These are phyloP conservation scores for Stramonita haemastoma DNA, from an alignment of 2,888 invertebrate genomes.

Conservation along the genomic window DNA sequence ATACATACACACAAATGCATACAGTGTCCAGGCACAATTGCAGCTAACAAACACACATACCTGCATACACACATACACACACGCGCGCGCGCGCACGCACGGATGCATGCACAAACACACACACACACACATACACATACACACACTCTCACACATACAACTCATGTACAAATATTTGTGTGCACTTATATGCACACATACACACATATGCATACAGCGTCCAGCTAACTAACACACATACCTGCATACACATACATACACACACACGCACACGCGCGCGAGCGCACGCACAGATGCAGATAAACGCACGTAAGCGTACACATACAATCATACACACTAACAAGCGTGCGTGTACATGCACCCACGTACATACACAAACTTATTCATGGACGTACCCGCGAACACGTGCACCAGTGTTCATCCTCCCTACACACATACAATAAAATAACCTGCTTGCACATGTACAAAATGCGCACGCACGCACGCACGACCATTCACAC, in stretches of 20 bases:
- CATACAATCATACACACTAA: background rate
- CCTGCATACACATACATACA: too few relatives aligned
- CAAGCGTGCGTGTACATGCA: background rate
- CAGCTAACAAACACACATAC: too few relatives aligned
- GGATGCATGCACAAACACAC: background rate
- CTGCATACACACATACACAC: too few relatives aligned
- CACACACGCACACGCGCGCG: background rate
- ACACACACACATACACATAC: too few relatives aligned
- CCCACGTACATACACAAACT: constrained; percentile 27
- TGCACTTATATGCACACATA: too few relatives aligned
- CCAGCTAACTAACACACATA: too few relatives aligned
- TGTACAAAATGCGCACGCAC: background rate
- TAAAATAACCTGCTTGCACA: background rate
- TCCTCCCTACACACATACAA: too few relatives aligned
- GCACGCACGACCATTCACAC: background rate
- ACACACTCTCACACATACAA: too few relatives aligned
- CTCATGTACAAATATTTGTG: background rate
- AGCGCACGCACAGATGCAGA: background rate
- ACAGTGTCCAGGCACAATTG: too few relatives aligned
- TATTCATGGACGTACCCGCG: background rate
- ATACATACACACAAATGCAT: too few relatives aligned
- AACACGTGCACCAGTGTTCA: background rate
- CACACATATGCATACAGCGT: too few relatives aligned
- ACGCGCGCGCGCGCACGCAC: background rate
- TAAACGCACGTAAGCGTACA: background rate